Conservation (phyloP, 2,113 vertebrate species). For the Stomatorhinus ivindoensis region DNA sequence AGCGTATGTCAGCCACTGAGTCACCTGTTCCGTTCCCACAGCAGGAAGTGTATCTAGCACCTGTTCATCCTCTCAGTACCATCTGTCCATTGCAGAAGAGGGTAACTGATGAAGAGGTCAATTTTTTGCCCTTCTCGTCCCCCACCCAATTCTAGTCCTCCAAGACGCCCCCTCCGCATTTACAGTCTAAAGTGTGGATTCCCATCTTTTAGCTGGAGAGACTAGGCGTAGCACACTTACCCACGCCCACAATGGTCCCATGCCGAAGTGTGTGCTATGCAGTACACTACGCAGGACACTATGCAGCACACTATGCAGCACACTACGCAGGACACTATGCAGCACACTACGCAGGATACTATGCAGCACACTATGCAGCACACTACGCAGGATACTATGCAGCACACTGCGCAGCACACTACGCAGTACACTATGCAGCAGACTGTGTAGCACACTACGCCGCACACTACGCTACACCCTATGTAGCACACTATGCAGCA, state of each 20-base stretch:
- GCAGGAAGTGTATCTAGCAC: conserved; percentile 6
- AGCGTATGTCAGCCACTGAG: not conserved
- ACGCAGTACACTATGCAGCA: too few species aligned
- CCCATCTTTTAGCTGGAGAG: not conserved
- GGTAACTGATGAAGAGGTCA: conserved; percentile 5
- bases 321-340: not conserved
- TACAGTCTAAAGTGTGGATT: not conserved
- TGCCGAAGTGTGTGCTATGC: not conserved
- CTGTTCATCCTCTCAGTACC: conserved; percentile 6
- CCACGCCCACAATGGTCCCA: not conserved
- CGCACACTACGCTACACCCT: too few species aligned
- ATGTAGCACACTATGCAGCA: too few species aligned
- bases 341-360: not conserved
- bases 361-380: too few species aligned
- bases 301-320: not conserved
- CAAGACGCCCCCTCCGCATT: not conserved
- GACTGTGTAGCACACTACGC: too few species aligned
- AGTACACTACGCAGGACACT: not conserved
- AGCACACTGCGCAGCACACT: too few species aligned
- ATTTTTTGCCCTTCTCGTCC: not conserved
- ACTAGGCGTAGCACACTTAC: not conserved
- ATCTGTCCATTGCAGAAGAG: conserved; percentile 3
- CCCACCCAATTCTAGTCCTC: not conserved
- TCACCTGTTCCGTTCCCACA: conserved; percentile 2
- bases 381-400: not conserved